A percentile compares a stretch with the other conserved stretches of the same genome.
Evolutionary conservation across 1,140 invertebrate species (phyloP).

Genomic region (Macrocentrus cingulum): DNA sequence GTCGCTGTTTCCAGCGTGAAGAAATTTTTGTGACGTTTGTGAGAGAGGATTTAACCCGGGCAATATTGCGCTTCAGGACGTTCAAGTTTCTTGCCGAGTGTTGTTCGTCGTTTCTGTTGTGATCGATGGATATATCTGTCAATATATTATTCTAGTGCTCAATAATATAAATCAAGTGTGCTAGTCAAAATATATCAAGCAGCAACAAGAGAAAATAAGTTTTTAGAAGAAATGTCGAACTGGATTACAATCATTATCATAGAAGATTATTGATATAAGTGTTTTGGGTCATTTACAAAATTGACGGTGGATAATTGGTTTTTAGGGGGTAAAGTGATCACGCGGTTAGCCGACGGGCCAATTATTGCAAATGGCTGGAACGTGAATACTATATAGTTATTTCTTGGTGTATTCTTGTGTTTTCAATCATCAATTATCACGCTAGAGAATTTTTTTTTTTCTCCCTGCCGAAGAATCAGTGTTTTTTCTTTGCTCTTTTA

Average conservation of each 20-base stretch:
- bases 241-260: not conserved
- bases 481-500: too few relatives aligned
- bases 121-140: not conserved
- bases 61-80: not conserved
- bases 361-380: slow-evolving; percentile 12
- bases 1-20: not conserved
- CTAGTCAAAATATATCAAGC: too few relatives aligned
- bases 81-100: too few relatives aligned
- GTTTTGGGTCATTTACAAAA: slow-evolving; percentile 5
- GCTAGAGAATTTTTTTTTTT: not conserved
- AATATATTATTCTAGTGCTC: not conserved
- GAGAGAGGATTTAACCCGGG: not conserved
- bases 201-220: too few relatives aligned
- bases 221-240: not conserved
- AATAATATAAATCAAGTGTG: not conserved
- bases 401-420: slow-evolving; percentile 9
- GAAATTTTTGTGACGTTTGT: slow-evolving; percentile 4
- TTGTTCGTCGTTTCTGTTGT: not conserved
- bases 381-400: not conserved
- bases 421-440: not conserved
- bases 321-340: not conserved
- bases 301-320: not conserved
- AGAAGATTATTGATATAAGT: not conserved
- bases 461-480: not conserved
- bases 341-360: slow-evolving; percentile 10